These are phyloP conservation scores for Morelia viridis DNA, from an alignment of 2,797 vertebrate genomes.

Conservation along the genomic window DNA sequence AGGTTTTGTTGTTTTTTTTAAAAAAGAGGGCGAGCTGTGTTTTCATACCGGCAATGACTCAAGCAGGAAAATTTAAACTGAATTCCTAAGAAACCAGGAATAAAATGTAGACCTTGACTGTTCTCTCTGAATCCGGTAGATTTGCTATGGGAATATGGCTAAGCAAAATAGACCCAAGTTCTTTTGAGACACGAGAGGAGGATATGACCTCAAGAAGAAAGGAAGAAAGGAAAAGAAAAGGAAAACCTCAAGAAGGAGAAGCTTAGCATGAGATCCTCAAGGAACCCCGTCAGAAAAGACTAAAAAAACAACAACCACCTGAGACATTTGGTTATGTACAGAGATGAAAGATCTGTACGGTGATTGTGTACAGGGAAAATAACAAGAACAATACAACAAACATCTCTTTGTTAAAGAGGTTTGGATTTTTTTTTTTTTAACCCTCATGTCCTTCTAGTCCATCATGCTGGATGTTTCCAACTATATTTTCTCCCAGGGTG, in stretches of 20 bases:
- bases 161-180: constrained; percentile 30
- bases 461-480: not conserved
- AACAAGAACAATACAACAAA: not conserved
- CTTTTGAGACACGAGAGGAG: constrained; percentile 23
- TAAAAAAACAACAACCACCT: not conserved
- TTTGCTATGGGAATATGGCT: constrained; percentile 15
- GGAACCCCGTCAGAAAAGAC: constrained; percentile 49
- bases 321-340: constrained; percentile 33
- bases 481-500: not conserved
- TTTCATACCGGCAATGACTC: constrained; percentile 34
- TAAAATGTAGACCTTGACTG: not conserved
- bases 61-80: constrained; percentile 34
- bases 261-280: constrained; percentile 35
- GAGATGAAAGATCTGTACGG: constrained; percentile 51
- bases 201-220: not conserved
- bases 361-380: constrained; percentile 2
- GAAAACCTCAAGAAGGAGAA: constrained; percentile 37
- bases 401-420: constrained; percentile 1
- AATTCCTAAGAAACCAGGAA: constrained; percentile 29
- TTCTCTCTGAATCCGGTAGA: fast-evolving
- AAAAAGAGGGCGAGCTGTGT: constrained; percentile 20
- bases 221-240: not conserved
- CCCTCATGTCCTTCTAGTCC: constrained; percentile 13
- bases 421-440: constrained; percentile 33
- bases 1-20: constrained; percentile 2